phyloP scores from a whole-genome alignment of 2,797 vertebrate genomes.

The Bovichtus variegatus region DNA sequence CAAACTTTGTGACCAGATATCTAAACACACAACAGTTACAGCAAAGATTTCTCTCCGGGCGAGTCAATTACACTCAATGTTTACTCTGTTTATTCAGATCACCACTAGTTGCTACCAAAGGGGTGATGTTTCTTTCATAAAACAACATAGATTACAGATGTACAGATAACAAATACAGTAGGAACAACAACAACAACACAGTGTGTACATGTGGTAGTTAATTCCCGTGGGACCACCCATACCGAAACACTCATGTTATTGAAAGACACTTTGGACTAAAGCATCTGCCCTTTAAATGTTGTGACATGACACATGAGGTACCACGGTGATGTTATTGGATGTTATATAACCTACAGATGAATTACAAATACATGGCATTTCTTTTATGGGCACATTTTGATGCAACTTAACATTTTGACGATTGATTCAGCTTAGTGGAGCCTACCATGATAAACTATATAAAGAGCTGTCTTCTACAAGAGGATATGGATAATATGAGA shows the following conservation, averaged over 20 bases:
- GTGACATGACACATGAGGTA: constrained; percentile 31
- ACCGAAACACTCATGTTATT: constrained; percentile 40
- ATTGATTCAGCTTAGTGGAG: background rate
- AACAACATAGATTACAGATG: constrained; percentile 69
- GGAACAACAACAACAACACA: constrained; percentile 55
- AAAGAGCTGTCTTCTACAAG: constrained; percentile 21
- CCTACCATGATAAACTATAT: background rate
- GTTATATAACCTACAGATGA: background rate
- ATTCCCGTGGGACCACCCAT: constrained; percentile 54
- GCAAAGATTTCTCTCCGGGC: constrained; percentile 50
- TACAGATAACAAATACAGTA: constrained; percentile 64
- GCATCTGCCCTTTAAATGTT: constrained; percentile 30
- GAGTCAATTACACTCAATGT: constrained; percentile 66
- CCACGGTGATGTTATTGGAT: constrained; percentile 16
- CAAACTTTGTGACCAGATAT: constrained; percentile 81
- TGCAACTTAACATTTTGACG: constrained; percentile 11
- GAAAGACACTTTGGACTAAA: constrained; percentile 47
- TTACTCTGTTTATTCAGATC: constrained; percentile 71
- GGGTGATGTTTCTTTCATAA: constrained; percentile 49
- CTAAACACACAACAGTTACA: constrained; percentile 73
- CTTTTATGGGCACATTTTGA: constrained; percentile 1
- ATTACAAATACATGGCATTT: constrained; percentile 14
- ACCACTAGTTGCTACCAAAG: constrained; percentile 67
- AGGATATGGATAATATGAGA: constrained; percentile 50
- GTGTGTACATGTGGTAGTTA: constrained; percentile 50